phyloP scores from a whole-genome alignment of 2,113 vertebrate species.

The Vidua macroura region DNA sequence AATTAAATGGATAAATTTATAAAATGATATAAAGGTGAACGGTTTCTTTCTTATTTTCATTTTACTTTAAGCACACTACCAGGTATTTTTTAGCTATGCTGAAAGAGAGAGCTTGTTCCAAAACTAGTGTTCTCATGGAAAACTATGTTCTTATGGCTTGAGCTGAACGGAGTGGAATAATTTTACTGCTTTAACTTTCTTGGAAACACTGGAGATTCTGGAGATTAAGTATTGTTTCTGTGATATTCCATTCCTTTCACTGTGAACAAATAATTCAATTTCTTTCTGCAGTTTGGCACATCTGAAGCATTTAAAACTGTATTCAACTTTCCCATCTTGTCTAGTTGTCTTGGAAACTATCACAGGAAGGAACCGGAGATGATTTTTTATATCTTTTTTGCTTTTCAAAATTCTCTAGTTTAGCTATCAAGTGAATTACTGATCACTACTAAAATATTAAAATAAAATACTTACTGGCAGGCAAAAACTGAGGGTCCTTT shows the following conservation, averaged over 20 bases:
- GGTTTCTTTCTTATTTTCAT: background rate
- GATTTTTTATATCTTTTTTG: background rate
- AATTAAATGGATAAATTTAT: background rate
- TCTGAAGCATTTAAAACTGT: background rate
- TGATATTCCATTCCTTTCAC: background rate
- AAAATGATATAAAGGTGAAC: background rate
- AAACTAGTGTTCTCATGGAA: background rate
- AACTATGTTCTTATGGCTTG: background rate
- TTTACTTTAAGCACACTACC: background rate
- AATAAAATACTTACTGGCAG: background rate
- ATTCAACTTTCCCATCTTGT: background rate
- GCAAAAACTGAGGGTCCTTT: background rate
- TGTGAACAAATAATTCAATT: constrained; percentile 13
- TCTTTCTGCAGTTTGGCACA: background rate
- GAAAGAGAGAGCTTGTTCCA: background rate
- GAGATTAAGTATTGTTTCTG: background rate
- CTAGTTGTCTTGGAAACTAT: constrained; percentile 59
- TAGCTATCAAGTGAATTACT: background rate
- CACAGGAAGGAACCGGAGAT: background rate
- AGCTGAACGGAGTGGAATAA: background rate
- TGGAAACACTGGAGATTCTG: background rate
- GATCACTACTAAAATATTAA: background rate
- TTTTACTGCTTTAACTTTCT: background rate
- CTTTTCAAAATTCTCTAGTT: background rate
- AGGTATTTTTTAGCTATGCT: background rate